phyloP scores from a whole-genome alignment of 2,888 invertebrate species.

The Platycheirus albimanus region DNA sequence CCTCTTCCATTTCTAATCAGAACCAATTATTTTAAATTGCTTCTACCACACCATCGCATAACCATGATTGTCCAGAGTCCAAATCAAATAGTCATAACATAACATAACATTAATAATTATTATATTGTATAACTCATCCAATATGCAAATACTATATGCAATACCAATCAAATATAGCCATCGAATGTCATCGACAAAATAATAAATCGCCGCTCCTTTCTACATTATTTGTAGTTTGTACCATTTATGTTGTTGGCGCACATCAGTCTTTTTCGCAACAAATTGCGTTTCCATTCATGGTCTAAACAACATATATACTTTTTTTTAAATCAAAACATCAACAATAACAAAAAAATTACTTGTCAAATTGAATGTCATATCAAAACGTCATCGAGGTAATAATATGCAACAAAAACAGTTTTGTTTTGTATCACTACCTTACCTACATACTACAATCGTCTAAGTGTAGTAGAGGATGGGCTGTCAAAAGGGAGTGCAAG shows the following conservation, averaged over 20 bases:
- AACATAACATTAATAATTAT: no score
- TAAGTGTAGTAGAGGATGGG: background rate
- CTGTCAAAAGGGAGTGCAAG: slow-evolving; percentile 18
- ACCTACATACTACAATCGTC: background rate
- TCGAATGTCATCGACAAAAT: slow-evolving; percentile 36
- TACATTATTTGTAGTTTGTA: no score
- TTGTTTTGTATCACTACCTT: background rate
- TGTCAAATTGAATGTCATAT: slow-evolving; percentile 12
- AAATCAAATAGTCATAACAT: slow-evolving; percentile 18
- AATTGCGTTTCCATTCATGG: slow-evolving; percentile 44
- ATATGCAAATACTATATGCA: slow-evolving; percentile 22
- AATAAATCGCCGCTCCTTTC: slow-evolving; percentile 40
- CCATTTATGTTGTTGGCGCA: slow-evolving; percentile 19
- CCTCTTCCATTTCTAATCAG: background rate
- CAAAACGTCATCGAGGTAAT: slow-evolving; percentile 20
- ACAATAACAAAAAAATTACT: background rate
- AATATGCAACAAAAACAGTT: slow-evolving; percentile 11
- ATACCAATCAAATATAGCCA: slow-evolving; percentile 30
- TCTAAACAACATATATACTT: slow-evolving; percentile 19
- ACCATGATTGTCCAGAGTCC: slow-evolving; percentile 8
- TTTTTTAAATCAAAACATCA: no score
- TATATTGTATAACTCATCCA: slow-evolving; percentile 18
- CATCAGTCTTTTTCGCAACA: slow-evolving; percentile 12
- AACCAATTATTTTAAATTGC: background rate
- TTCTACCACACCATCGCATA: background rate